phyloP scores from a whole-genome alignment of 2,888 invertebrate species.

The Chymomyza fuscimana region DNA sequence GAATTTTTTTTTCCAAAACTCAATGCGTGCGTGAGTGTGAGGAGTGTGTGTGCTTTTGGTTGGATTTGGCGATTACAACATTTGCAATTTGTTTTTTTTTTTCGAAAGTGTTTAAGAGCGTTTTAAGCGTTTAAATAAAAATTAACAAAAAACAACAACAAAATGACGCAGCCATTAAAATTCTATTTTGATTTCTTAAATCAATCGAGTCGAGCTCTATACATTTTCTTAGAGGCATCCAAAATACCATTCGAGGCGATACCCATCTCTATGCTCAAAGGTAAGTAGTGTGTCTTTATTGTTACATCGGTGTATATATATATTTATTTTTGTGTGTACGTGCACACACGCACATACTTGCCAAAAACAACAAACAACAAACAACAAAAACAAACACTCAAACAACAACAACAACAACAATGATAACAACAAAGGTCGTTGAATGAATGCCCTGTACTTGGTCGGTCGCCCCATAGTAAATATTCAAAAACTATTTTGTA shows the following conservation, averaged over 20 bases:
- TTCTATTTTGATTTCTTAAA: constrained; percentile 88
- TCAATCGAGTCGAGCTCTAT: constrained; percentile 88
- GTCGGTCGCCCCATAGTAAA: neutral
- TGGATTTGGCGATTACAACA: neutral
- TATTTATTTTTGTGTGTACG: neutral
- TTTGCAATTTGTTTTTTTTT: neutral
- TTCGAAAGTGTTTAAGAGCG: constrained; percentile 1
- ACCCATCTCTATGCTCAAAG: constrained; percentile 84
- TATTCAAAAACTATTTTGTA: constrained; percentile 1
- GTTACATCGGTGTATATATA: too few species aligned
- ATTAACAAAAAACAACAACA: constrained; percentile 15
- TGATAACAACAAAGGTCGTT: constrained; percentile 3
- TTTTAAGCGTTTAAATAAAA: neutral
- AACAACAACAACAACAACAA: neutral
- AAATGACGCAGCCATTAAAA: constrained; percentile 81
- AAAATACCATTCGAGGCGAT: constrained; percentile 85
- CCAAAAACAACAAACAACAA: neutral
- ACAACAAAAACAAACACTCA: neutral
- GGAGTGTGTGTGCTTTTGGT: neutral
- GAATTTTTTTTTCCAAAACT: constrained; percentile 1
- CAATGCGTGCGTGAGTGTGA: neutral
- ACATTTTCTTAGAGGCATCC: constrained; percentile 85
- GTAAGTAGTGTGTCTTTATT: constrained; percentile 79
- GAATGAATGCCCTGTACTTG: neutral
- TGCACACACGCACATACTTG: constrained; percentile 1